Base-by-base conservation (phyloP, 2,797 vertebrate genomes). In the Acrocephalus scirpaceus region DNA sequence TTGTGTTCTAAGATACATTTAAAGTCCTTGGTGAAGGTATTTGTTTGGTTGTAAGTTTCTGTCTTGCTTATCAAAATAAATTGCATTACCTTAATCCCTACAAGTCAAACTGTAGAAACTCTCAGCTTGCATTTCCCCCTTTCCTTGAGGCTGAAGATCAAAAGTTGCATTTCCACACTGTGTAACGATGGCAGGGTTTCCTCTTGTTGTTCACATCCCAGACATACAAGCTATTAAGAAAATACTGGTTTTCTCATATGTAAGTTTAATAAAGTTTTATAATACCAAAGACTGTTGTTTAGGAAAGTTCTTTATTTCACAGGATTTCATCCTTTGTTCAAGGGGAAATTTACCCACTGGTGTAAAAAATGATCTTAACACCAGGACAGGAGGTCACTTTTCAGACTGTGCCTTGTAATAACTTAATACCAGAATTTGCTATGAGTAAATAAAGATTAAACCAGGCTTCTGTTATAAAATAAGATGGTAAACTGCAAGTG, bases 241-340 rank as follows among this genome's bases (percentile, higher is more conserved):
- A 87, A 94, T 13, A 53, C 0, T 60, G 36, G 8, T 50, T 96
- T 90, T 95, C 69, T 91, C 88, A 92, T 13, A 72, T 11, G 8
- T 16, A 77, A 87, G 65, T 94, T 92, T 73, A 97, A 96, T 97
- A 97, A 97, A 97, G 23, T 70, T 95, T 92, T 77, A 12, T 85
- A 94, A 94, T 54, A 95, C 65, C 90, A 93, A 73, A 88, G 30
- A 64, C 47, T 57, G 38, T 22, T 76, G 67, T 87, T 96, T 34
- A 88, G 42, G 50, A 71, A 81, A 82, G 38, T 85, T 58, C 69
- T 95, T 95, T 97, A 96, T 93, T 96, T 86, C 64, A 92, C 38
- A 84, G 27, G 36, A 66, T 84, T 86, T 88, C 18, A 66, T 70
- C 3, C 1, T 86, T 65, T 75, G 13, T 62, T 90, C 66, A 88